Evolutionary conservation across 1,140 invertebrate genomes (phyloP).

Genomic region (Drosophila ambigua): DNA sequence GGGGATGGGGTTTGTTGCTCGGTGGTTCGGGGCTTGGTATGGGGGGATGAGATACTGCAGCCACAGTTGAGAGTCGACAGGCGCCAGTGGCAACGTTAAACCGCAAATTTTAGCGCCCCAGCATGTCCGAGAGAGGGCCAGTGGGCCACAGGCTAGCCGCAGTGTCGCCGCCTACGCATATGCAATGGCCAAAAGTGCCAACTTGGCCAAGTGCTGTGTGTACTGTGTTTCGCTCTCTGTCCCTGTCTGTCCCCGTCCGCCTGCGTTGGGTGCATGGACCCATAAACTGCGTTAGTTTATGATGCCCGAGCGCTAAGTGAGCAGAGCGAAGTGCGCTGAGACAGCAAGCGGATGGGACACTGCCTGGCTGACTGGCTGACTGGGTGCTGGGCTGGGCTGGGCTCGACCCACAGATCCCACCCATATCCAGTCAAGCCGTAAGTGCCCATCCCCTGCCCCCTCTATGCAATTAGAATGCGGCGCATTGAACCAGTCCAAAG

Average conservation of each 20-base stretch:
- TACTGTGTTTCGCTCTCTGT: slow-evolving; percentile 1
- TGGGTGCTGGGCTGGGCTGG: background rate
- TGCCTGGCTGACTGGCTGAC: slow-evolving; percentile 2
- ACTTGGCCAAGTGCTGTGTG: slow-evolving; percentile 62
- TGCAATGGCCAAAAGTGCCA: slow-evolving; percentile 77
- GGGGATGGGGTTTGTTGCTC: background rate
- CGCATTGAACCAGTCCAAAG: slow-evolving; percentile 61
- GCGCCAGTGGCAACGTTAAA: slow-evolving; percentile 74
- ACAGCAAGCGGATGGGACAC: slow-evolving; percentile 20
- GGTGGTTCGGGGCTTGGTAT: no score
- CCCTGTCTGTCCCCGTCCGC: background rate
- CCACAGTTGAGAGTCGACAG: slow-evolving; percentile 41
- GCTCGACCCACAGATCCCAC: slow-evolving; percentile 16
- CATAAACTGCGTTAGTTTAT: slow-evolving; percentile 80
- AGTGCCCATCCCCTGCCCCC: slow-evolving; percentile 55
- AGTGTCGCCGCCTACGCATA: slow-evolving; percentile 73
- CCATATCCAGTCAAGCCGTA: slow-evolving; percentile 67
- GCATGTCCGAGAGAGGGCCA: slow-evolving; percentile 47
- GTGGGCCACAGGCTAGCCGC: slow-evolving; percentile 47
- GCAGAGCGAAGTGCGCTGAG: slow-evolving; percentile 52
- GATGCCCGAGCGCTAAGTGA: slow-evolving; percentile 67
- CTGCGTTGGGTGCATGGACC: slow-evolving; percentile 65
- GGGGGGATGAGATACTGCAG: slow-evolving; percentile 24
- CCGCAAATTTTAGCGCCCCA: slow-evolving; percentile 79
- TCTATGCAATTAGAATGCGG: slow-evolving; percentile 76